phyloP scores from a whole-genome alignment of 2,888 invertebrate species.

The Nasonia oneida region DNA sequence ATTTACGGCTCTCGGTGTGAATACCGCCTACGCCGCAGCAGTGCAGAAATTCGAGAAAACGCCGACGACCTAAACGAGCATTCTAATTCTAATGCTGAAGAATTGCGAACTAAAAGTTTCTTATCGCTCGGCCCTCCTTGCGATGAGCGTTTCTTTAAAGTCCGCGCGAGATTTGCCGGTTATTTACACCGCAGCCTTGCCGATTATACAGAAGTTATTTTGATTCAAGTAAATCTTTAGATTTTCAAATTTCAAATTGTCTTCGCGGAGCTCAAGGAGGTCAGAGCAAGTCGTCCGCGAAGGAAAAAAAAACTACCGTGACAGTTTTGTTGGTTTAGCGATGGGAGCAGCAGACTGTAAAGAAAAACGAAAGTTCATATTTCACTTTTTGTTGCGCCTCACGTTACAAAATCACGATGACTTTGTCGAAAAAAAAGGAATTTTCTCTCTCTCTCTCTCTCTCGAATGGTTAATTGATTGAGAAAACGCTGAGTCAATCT shows the following conservation, averaged over 20 bases:
- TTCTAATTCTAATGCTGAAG: constrained; percentile 59
- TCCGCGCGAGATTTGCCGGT: background rate
- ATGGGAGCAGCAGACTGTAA: constrained; percentile 50
- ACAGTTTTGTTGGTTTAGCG: constrained; percentile 45
- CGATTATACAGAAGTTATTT: background rate
- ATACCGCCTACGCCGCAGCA: constrained; percentile 16
- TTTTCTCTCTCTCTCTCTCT: too few relatives aligned
- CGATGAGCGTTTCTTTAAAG: background rate
- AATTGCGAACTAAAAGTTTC: constrained; percentile 58
- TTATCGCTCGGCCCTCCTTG: constrained; percentile 21
- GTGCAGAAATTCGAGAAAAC: constrained; percentile 26
- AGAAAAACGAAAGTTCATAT: constrained; percentile 59
- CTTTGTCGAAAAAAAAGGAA: constrained; percentile 23
- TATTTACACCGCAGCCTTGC: background rate
- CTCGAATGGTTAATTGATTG: constrained; percentile 51
- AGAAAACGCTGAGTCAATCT: constrained; percentile 53
- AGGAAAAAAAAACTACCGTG: background rate
- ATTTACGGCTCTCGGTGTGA: constrained; percentile 52
- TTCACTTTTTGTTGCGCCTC: constrained; percentile 51
- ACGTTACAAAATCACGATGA: constrained; percentile 60
- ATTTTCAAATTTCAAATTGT: background rate
- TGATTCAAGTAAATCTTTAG: background rate
- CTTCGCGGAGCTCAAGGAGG: background rate
- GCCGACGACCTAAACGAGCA: constrained; percentile 23
- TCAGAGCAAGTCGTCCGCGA: constrained; percentile 33